A percentile compares a stretch with the other conserved stretches of the same genome.
Conservation (phyloP, 2,797 vertebrate genomes). For the Astyanax mexicanus region DNA sequence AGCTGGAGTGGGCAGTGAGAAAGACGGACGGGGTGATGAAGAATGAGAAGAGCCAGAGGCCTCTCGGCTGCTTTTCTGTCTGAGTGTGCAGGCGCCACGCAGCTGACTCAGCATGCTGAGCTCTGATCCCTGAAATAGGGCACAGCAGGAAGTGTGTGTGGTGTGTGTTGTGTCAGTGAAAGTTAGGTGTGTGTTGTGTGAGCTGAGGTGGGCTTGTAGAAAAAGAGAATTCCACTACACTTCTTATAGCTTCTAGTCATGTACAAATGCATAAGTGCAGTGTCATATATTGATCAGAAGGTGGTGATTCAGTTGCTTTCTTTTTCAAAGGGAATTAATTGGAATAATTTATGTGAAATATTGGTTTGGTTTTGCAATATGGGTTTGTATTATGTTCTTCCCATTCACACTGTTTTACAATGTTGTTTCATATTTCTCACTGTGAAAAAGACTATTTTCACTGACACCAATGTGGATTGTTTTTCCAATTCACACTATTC, state of each 20-base stretch:
- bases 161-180: slow-evolving; percentile 46
- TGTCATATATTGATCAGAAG: not conserved
- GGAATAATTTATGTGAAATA: too few species aligned
- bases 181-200: slow-evolving; percentile 14
- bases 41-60: slow-evolving; percentile 10
- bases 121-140: slow-evolving; percentile 53
- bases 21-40: not conserved
- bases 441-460: too few species aligned
- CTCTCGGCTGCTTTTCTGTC: slow-evolving; percentile 49
- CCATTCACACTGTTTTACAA: too few species aligned
- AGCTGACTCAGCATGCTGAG: slow-evolving; percentile 46
- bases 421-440: too few species aligned
- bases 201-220: not conserved
- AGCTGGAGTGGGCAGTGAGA: not conserved
- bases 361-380: not conserved
- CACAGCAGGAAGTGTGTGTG: slow-evolving; percentile 49
- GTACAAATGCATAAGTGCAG: not conserved
- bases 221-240: slow-evolving; percentile 19
- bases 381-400: too few species aligned
- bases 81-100: slow-evolving; percentile 23
- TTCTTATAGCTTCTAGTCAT: not conserved
- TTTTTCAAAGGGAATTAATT: too few species aligned
- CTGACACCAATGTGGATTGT: too few species aligned
- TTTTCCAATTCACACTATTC: too few species aligned
- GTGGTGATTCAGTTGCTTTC: not conserved